A percentile compares a stretch with the other conserved stretches of the same genome.
phyloP scores from a whole-genome alignment of 2,113 vertebrate species.

The Zapornia atra region DNA sequence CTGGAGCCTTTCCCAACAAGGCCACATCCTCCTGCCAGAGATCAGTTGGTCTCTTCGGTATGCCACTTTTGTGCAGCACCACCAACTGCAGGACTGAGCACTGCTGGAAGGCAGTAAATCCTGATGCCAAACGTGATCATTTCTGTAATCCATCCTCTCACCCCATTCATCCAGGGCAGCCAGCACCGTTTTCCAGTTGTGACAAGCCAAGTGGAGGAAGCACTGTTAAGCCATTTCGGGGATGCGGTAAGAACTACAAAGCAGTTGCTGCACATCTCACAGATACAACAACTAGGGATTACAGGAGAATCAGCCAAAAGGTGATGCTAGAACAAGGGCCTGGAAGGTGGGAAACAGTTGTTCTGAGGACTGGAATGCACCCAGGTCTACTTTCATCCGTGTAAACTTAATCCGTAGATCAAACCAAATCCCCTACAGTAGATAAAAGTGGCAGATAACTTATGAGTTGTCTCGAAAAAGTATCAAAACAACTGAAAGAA shows the following conservation, averaged over 20 bases:
- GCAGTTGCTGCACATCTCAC: background rate
- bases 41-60: background rate
- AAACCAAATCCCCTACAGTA: background rate
- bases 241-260: background rate
- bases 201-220: background rate
- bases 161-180: background rate
- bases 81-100: background rate
- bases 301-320: background rate
- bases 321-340: background rate
- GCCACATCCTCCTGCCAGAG: background rate
- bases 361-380: background rate
- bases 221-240: background rate
- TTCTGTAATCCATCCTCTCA: background rate
- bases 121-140: accelerated
- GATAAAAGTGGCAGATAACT: background rate
- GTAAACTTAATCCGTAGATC: background rate
- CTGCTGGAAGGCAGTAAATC: background rate
- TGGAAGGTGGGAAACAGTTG: background rate
- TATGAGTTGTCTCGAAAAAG: background rate
- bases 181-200: background rate
- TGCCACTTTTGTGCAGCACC: accelerated
- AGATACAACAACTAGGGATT: background rate
- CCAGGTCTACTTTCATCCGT: background rate
- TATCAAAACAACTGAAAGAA: background rate
- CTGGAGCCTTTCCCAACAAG: background rate